Evolutionary conservation across 2,113 vertebrate genomes (phyloP).

Genomic region (Pseudolaguvia tuberculata): DNA sequence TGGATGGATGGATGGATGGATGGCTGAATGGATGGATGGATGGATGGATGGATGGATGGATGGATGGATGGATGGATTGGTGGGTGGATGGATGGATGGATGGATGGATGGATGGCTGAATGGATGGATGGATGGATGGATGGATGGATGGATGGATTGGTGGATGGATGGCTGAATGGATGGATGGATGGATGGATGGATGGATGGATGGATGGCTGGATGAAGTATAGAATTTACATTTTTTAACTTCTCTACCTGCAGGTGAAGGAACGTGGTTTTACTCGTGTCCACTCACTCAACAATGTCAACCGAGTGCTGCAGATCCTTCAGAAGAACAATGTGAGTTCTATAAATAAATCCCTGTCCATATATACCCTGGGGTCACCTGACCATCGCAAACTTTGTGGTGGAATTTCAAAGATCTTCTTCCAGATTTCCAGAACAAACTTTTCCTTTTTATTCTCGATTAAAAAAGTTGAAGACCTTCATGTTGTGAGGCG

Average conservation of each 20-base stretch:
- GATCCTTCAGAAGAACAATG: conserved; percentile 93
- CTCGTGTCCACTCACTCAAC: conserved; percentile 94
- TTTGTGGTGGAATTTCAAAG: too few relatives aligned
- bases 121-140: too few relatives aligned
- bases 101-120: background rate
- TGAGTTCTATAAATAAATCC: conserved; percentile 81
- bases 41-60: background rate
- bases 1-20: background rate
- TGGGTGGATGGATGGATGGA: background rate
- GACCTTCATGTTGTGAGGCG: too few relatives aligned
- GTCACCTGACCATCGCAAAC: too few relatives aligned
- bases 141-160: background rate
- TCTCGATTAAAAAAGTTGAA: too few relatives aligned
- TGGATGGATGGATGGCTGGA: background rate
- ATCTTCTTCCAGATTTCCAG: too few relatives aligned
- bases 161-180: background rate
- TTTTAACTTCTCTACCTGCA: conserved; percentile 61
- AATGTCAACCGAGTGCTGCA: conserved; percentile 97
- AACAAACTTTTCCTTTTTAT: too few relatives aligned
- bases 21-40: background rate
- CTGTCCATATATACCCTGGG: background rate
- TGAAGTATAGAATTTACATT: too few relatives aligned
- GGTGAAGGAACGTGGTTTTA: conserved; percentile 93
- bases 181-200: background rate
- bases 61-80: background rate